Evolutionary conservation across 2,797 vertebrate genomes (phyloP), one percentile per base, ranked within the genome.

Genomic region (Brotula barbata): DNA sequence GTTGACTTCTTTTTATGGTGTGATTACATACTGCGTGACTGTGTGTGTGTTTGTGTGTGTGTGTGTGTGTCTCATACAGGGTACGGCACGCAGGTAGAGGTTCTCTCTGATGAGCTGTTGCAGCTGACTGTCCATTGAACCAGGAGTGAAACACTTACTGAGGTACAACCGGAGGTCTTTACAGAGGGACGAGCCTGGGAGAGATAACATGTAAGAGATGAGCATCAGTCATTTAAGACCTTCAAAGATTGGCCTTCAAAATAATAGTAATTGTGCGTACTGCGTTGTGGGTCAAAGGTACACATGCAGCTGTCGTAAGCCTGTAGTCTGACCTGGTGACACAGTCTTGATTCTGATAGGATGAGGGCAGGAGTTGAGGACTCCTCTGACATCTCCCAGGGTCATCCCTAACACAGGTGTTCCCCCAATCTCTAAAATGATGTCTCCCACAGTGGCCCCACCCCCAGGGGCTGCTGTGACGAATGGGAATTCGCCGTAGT

Each of bases 91-190:
- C 78, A 99, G 87, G 89, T 99, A 99, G 80, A 99, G 95, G 88
- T 99, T 99, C 89, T 99, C 97, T 83, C 97, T 92, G 86, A 99
- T 99, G 75, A 98, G 94, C 90, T 99, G 97, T 79, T 99, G 97
- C 10, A 99, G 94, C 83, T 98, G 98, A 88, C 98, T 96, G 87
- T 99, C 97, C 89, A 96, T 83, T 0, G 95, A 98, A 82, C 96
- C 97, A 85, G 98, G 98, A 91, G 98, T 96, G 88, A 99, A 99
- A 90, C 98, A 96, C 84, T 98, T 92, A 83, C 97, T 99, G 91
- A 99, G 89, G 89, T 99, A 99, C 87, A 98, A 95, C 45, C 95
- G 95, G 78, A 99, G 90, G 87, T 99, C 96, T 60, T 91, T 92
- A 81, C 90, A 92, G 56, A 93, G 85, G 31, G 90, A 89, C 1